These are phyloP conservation scores for Lucifuga dentata DNA, from an alignment of 2,113 vertebrate species.

Conservation along the genomic window DNA sequence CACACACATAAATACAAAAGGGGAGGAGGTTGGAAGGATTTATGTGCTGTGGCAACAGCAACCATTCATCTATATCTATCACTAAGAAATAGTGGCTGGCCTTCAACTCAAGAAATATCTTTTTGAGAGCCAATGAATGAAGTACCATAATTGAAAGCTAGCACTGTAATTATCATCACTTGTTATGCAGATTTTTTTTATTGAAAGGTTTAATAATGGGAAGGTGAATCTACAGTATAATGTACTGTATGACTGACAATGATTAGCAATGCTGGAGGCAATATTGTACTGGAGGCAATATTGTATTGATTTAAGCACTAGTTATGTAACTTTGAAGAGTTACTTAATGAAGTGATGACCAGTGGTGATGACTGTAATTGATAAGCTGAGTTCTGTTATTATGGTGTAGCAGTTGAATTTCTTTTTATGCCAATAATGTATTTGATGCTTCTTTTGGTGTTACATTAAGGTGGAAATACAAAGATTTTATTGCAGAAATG, in stretches of 20 bases:
- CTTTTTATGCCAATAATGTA: background rate
- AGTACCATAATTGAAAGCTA: background rate
- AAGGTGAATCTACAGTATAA: too few species aligned
- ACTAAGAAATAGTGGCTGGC: slow-evolving; percentile 40
- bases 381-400: background rate
- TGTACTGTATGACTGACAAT: too few species aligned
- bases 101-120: slow-evolving; percentile 34
- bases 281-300: background rate
- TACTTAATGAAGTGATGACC: too few species aligned
- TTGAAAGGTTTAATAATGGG: too few species aligned
- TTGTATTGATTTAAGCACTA: background rate
- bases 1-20: slow-evolving; percentile 26
- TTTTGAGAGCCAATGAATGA: slow-evolving; percentile 27
- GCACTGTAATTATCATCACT: too few species aligned
- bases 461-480: slow-evolving; percentile 6
- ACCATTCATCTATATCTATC: slow-evolving; percentile 46
- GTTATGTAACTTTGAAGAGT: slow-evolving; percentile 1
- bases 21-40: slow-evolving; percentile 37
- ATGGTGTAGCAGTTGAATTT: background rate
- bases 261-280: too few species aligned
- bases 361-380: background rate
- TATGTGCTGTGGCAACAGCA: slow-evolving; percentile 9
- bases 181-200: too few species aligned
- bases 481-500: slow-evolving; percentile 17
- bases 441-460: background rate